These are phyloP conservation scores for Ephialtes manifestator DNA, from an alignment of 2,888 invertebrate genomes.

Conservation along the genomic window DNA sequence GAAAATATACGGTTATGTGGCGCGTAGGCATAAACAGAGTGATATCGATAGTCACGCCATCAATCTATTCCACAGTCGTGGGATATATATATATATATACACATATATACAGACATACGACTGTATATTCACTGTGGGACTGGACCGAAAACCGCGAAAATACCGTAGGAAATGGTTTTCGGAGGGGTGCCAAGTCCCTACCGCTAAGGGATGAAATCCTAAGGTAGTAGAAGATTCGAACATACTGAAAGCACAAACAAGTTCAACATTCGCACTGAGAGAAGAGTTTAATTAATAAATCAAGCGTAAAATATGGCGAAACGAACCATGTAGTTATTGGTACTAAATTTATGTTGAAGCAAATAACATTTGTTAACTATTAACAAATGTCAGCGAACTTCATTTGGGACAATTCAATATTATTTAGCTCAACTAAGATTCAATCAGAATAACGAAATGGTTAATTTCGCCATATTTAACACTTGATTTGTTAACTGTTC, in stretches of 20 bases:
- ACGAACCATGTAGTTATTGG: too few relatives aligned
- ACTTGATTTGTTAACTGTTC: too few relatives aligned
- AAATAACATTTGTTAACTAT: too few relatives aligned
- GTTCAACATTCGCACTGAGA: background rate
- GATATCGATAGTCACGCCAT: constrained; percentile 65
- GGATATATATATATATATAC: constrained; percentile 21
- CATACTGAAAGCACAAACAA: background rate
- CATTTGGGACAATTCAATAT: too few relatives aligned
- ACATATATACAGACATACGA: background rate
- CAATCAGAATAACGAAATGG: too few relatives aligned
- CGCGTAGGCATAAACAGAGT: constrained; percentile 45
- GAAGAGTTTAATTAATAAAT: too few relatives aligned
- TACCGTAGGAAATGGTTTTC: constrained; percentile 54
- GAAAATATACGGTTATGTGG: constrained; percentile 14
- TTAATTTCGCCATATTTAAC: too few relatives aligned
- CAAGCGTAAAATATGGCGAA: too few relatives aligned
- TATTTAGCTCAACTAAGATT: too few relatives aligned
- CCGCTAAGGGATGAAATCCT: constrained; percentile 7
- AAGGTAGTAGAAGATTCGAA: constrained; percentile 47
- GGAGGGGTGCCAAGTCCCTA: background rate
- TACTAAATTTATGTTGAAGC: too few relatives aligned
- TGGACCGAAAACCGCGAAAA: constrained; percentile 70
- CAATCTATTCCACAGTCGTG: constrained; percentile 57
- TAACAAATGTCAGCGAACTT: too few relatives aligned
- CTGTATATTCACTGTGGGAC: constrained; percentile 54